Percentiles rank a stretch among this genome's conserved stretches.
Evolutionary conservation across 2,797 vertebrate species (phyloP).

Genomic region (Octomys mimax): DNA sequence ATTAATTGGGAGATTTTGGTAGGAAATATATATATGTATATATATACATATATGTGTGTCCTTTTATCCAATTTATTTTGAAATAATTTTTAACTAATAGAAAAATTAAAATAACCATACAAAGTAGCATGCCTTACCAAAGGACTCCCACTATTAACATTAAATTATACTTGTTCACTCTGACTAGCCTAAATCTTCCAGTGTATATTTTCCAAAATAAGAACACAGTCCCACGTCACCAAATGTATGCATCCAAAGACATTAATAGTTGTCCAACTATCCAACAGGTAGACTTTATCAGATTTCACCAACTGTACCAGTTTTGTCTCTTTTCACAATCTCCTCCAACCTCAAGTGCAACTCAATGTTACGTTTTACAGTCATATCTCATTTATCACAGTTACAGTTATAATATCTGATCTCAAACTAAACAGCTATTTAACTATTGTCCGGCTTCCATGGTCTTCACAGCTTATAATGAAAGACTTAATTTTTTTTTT

Average conservation of each 20-base stretch:
- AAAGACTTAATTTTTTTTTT: not conserved
- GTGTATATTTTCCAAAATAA: not conserved
- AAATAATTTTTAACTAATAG: conserved; percentile 46
- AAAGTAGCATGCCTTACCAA: not conserved
- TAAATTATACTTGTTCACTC: not conserved
- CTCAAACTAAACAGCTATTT: not conserved
- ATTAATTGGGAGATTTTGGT: conserved; percentile 59
- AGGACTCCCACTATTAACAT: not conserved
- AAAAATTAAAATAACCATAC: conserved; percentile 22
- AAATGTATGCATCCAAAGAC: conserved; percentile 34
- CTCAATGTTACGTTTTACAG: not conserved
- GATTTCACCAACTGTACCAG: not conserved
- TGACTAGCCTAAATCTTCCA: not conserved
- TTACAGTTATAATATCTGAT: not conserved
- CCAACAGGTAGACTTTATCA: not conserved
- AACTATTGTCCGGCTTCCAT: not conserved
- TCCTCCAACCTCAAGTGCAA: not conserved
- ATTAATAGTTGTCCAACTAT: not conserved
- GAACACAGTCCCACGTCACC: not conserved
- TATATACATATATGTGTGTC: not conserved
- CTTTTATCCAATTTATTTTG: conserved; percentile 42
- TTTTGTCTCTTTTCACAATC: conserved; percentile 6
- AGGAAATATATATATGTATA: not conserved
- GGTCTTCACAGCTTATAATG: not conserved
- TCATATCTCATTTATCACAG: not conserved